Conservation (phyloP, 2,888 invertebrate genomes). For the Drosophila lutescens region DNA sequence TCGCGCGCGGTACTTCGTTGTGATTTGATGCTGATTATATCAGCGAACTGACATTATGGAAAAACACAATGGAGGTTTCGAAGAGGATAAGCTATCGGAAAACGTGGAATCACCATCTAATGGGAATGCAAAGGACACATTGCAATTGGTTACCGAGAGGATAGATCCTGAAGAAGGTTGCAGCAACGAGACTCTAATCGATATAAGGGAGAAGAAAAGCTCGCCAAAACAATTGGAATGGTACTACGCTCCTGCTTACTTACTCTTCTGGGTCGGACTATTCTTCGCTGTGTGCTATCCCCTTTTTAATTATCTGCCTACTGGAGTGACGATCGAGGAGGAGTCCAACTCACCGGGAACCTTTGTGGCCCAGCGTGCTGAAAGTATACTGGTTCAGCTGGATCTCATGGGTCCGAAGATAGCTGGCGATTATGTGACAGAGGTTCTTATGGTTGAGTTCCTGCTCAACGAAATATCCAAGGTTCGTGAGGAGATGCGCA, state of each 20-base stretch:
- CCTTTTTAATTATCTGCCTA: constrained; percentile 70
- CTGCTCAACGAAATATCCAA: constrained; percentile 68
- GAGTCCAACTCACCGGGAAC: constrained; percentile 81
- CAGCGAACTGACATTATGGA: constrained; percentile 10
- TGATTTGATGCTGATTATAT: constrained; percentile 16
- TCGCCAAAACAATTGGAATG: constrained; percentile 50
- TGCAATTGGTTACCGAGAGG: constrained; percentile 5
- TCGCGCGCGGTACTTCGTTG: constrained; percentile 15
- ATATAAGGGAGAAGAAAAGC: constrained; percentile 23
- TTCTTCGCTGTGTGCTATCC: constrained; percentile 74
- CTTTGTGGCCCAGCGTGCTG: constrained; percentile 89
- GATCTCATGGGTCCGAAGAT: constrained; percentile 89
- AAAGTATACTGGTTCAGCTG: constrained; percentile 86
- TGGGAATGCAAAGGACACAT: constrained; percentile 11
- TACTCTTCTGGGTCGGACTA: constrained; percentile 74
- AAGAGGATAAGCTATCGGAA: constrained; percentile 15
- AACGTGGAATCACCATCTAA: not conserved
- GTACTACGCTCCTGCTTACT: constrained; percentile 71
- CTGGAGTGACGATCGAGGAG: constrained; percentile 61
- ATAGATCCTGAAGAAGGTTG: constrained; percentile 6
- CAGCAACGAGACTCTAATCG: constrained; percentile 10
- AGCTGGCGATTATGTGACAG: constrained; percentile 90
- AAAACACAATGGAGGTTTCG: constrained; percentile 10
- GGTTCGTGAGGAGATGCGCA: constrained; percentile 65
- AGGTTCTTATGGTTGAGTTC: constrained; percentile 87